Evolutionary conservation across 2,888 invertebrate species (phyloP).

Genomic region (Podabrus alpinus): DNA sequence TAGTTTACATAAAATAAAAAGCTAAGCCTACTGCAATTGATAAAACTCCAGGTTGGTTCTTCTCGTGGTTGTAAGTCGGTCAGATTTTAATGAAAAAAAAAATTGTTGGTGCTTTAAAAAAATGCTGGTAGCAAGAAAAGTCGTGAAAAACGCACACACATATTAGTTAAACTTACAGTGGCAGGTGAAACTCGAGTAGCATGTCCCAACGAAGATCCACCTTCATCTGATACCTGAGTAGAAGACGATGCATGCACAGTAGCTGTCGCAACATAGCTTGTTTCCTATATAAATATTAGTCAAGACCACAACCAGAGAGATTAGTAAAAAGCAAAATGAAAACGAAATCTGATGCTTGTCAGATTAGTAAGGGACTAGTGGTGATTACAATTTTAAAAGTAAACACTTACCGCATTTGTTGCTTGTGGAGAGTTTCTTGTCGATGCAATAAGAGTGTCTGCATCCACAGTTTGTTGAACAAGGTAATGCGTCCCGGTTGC

Average conservation of each 20-base stretch:
- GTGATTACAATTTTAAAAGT: not conserved
- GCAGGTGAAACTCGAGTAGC: slow-evolving; percentile 86
- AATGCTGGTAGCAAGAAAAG: not conserved
- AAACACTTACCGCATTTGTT: slow-evolving; percentile 66
- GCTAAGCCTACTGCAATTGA: not conserved
- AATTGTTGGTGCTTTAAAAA: not conserved
- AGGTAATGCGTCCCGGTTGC: slow-evolving; percentile 65
- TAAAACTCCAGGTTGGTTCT: not conserved
- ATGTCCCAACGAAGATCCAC: slow-evolving; percentile 68
- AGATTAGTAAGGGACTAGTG: not conserved
- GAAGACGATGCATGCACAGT: slow-evolving; percentile 54
- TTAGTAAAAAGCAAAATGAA: slow-evolving; percentile 7
- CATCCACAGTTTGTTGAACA: slow-evolving; percentile 69
- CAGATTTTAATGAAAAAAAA: not conserved
- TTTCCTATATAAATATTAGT: slow-evolving; percentile 52
- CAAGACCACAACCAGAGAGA: slow-evolving; percentile 30
- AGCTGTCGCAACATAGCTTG: slow-evolving; percentile 61
- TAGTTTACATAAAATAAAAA: not conserved
- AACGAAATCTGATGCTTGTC: not conserved
- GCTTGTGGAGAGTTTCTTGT: slow-evolving; percentile 71
- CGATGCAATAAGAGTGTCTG: slow-evolving; percentile 63
- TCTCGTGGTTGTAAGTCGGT: not conserved
- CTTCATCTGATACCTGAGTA: slow-evolving; percentile 56
- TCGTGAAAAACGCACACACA: not conserved
- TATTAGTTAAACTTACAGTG: slow-evolving; percentile 72